A percentile compares a stretch with the other conserved stretches of the same genome.
phyloP scores from a whole-genome alignment of 2,888 invertebrate genomes.

The Drosophila silvestris region DNA sequence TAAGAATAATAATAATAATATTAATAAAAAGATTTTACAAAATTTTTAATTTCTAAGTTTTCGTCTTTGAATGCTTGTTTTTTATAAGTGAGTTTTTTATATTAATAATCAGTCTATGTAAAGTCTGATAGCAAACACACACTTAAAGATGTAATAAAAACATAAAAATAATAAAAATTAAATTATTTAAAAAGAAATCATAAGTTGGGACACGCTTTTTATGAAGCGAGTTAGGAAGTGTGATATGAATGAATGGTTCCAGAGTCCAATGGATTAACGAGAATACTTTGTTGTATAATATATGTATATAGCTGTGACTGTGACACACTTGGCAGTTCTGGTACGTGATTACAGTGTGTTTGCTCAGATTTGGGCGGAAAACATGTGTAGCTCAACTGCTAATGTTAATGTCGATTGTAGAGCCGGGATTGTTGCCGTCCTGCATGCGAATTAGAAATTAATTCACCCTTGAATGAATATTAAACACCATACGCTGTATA shows the following conservation, averaged over 20 bases:
- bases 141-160: constrained; percentile 6
- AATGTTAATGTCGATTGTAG: constrained; percentile 70
- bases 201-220: constrained; percentile 5
- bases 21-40: not conserved
- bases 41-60: not conserved
- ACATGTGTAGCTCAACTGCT: constrained; percentile 83
- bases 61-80: not conserved
- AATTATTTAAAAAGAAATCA: not conserved
- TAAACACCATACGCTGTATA: constrained; percentile 41
- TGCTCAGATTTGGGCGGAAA: constrained; percentile 82
- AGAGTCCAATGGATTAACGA: constrained; percentile 9
- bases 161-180: not conserved
- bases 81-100: not conserved
- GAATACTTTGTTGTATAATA: constrained; percentile 22
- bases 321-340: constrained; percentile 14
- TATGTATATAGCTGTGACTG: constrained; percentile 15
- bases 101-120: not conserved
- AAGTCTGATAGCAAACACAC: not conserved
- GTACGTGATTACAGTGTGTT: constrained; percentile 79
- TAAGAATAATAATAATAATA: not conserved
- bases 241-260: constrained; percentile 6
- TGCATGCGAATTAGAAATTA: constrained; percentile 84
- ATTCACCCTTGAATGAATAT: constrained; percentile 68
- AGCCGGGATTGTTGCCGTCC: constrained; percentile 67
- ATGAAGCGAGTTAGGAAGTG: constrained; percentile 2